A percentile compares a stretch with the other conserved stretches of the same genome.
Conservation (phyloP, 2,888 invertebrate genomes). For the Julus scanicus region DNA sequence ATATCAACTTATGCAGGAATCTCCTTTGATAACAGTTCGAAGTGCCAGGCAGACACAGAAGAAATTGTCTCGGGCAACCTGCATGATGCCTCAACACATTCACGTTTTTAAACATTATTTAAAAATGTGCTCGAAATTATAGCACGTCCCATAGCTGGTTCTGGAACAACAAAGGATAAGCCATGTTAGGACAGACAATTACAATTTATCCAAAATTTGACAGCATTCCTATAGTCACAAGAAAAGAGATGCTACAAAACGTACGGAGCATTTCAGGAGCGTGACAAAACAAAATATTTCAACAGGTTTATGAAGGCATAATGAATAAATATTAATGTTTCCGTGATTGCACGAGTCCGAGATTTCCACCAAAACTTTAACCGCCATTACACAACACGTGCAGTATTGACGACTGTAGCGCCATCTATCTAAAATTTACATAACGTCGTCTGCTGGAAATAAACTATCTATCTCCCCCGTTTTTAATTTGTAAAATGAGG, state of each 20-base stretch:
- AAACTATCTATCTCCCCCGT: background rate
- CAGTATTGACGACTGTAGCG: background rate
- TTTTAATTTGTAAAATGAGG: background rate
- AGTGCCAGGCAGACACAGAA: background rate
- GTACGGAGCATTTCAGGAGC: background rate
- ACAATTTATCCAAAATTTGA: background rate
- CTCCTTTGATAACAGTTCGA: background rate
- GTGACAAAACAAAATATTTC: background rate
- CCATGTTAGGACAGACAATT: background rate
- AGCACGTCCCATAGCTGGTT: background rate
- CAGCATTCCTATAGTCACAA: background rate
- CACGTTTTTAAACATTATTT: background rate
- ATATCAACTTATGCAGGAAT: background rate
- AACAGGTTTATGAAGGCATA: background rate
- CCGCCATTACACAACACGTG: background rate
- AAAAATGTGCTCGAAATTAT: background rate
- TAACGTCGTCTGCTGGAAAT: background rate
- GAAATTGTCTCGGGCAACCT: background rate
- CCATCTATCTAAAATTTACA: background rate
- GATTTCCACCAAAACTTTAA: background rate
- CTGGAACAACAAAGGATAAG: background rate
- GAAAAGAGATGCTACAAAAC: background rate
- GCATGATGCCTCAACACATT: background rate
- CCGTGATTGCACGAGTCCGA: background rate
- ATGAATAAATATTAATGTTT: background rate